phyloP scores from a whole-genome alignment of 2,113 vertebrate genomes.

The Hyperopisus bebe region DNA sequence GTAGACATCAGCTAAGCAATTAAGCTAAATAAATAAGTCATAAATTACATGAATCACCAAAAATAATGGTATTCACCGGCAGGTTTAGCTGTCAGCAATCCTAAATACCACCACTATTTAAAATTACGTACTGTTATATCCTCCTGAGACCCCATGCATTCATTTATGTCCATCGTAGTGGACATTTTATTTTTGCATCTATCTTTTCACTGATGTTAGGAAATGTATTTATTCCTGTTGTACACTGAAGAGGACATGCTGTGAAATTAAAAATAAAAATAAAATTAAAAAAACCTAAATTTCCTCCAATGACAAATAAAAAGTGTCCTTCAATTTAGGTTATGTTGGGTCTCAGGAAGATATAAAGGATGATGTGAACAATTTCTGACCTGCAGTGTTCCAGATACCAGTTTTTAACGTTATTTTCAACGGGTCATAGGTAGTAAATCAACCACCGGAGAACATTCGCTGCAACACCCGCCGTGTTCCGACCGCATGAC shows the following conservation, averaged over 20 bases:
- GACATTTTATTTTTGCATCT: too few species aligned
- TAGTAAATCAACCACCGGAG: background rate
- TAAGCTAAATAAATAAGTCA: background rate
- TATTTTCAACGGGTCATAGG: background rate
- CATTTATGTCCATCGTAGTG: too few species aligned
- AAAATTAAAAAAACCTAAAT: too few species aligned
- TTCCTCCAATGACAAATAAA: too few species aligned
- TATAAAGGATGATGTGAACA: background rate
- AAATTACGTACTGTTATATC: background rate
- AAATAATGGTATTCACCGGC: background rate
- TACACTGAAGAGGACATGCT: too few species aligned
- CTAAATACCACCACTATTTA: background rate
- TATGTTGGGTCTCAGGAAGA: too few species aligned
- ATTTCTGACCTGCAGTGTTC: background rate
- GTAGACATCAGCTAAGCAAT: background rate
- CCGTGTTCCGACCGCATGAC: background rate
- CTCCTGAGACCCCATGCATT: too few species aligned
- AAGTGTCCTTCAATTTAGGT: too few species aligned
- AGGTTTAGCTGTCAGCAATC: background rate
- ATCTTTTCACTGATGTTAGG: too few species aligned
- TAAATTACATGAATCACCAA: background rate
- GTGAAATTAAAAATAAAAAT: too few species aligned
- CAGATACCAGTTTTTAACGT: background rate
- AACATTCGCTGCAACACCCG: background rate
- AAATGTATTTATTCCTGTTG: too few species aligned